Percentiles rank a stretch among this genome's conserved stretches.
These are phyloP conservation scores for Synanthedon vespiformis DNA, from an alignment of 2,888 invertebrate genomes.

Conservation along the genomic window DNA sequence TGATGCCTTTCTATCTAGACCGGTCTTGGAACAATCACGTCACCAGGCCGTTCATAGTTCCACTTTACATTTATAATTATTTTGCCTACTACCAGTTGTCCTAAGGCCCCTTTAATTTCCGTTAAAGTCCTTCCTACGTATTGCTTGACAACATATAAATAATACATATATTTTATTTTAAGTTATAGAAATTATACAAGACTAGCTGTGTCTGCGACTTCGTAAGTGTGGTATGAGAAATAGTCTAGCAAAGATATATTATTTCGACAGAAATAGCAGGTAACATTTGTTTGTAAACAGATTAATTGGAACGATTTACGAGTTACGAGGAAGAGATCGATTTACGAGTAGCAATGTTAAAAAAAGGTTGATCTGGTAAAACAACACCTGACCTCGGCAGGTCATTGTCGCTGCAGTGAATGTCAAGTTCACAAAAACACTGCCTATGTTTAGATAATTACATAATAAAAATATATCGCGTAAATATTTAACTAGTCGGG, in stretches of 20 bases:
- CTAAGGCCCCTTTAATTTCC: background rate
- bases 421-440: slow-evolving; percentile 22
- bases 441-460: too few species aligned
- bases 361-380: slow-evolving; percentile 32
- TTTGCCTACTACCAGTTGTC: background rate
- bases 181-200: too few species aligned
- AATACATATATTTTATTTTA: too few species aligned
- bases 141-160: too few species aligned
- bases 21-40: slow-evolving; percentile 18
- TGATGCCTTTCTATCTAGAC: slow-evolving; percentile 19
- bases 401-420: slow-evolving; percentile 49
- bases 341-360: background rate
- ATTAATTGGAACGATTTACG: background rate
- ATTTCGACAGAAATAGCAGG: too few species aligned
- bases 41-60: slow-evolving; percentile 10
- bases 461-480: too few species aligned
- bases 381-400: slow-evolving; percentile 33
- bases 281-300: too few species aligned
- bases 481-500: too few species aligned
- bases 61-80: background rate
- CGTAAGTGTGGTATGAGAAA: too few species aligned
- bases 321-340: background rate
- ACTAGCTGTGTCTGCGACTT: too few species aligned
- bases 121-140: background rate
- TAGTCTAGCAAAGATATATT: too few species aligned